Evolutionary conservation across 2,797 vertebrate genomes (phyloP), one percentile per base, ranked within the genome.

Genomic region (Harpagifer antarcticus): DNA sequence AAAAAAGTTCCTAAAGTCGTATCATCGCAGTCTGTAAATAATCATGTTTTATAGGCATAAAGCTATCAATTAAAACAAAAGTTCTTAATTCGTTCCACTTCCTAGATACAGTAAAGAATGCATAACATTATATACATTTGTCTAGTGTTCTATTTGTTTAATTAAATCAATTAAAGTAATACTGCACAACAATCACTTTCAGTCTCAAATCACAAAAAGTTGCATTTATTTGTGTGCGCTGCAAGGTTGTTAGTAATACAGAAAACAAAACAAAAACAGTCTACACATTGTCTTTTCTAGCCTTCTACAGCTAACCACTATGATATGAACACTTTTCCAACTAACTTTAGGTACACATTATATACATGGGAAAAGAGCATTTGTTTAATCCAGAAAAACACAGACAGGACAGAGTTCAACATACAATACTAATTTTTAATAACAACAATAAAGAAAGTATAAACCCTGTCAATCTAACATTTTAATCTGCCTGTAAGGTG

Each of bases 401-500:
- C 84, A 81, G 82, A 37, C 7, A 84, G 57, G 86, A 91, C 82
- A 91, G 72, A 89, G 64, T 62, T 87, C 37, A 64, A 90, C 88
- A 88, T 80, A 91, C 84, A 88, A 85, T 83, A 88, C 74, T 88
- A 33, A 77, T 74, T 92, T 89, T 89, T 91, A 92, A 86, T 73
- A 89, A 90, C 67, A 90, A 88, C 76, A 88, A 79, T 90, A 86
- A 86, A 88, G 58, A 85, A 90, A 88, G 84, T 87, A 92, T 78
- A 92, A 92, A 94, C 91, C 91, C 91, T 92, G 92, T 93, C 80
- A 84, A 83, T 89, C 86, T 93, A 92, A 91, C 70, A 88, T 77
- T 83, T 92, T 68, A 77, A 88, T 88, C 87, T 87, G 83, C 88
- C 88, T 88, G 86, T 93, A 93, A 93, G 91, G 92, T 93, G 92